Evolutionary conservation across 53 echinoderm and acorn worm species (phyloP), one percentile per base, ranked within the genome.

Genomic region (Mesocentrotus franciscanus): DNA sequence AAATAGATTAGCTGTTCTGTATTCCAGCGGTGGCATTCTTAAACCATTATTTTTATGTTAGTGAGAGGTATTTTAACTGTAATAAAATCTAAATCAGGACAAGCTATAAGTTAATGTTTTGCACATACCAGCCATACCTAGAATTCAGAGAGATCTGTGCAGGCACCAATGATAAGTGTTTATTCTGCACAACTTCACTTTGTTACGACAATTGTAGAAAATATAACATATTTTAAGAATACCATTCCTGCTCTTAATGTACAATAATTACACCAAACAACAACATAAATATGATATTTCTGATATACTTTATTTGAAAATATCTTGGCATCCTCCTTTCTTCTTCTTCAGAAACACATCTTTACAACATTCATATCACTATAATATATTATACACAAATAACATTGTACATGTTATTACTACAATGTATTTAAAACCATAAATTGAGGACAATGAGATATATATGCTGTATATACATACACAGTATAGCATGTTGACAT

Each of bases 281-380:
- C 36, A 81, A 18, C 16, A 20, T 24, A 0, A 59, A 34, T 8
- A 90, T n/a, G 6, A 90, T 90, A 60, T 32, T n/a, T 90, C 60
- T 90, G 60, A 90, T 92, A 66, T 92, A 92, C 68, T 92, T 92
- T 92, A 92, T 92, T 92, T 92, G 32, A 92, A 92, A 92, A 92
- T 92, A 92, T 68, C 68, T 92, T 90, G 39, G 92, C 34, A 61
- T 33, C 90, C 61, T 90, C 90, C 90, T 32, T 57, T 32, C 78
- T 55, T 32, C 78, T 55, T 68, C 12, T 66, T 22, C 90, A 90
- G 57, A 85, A 58, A 90, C 59, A 90, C 26, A 90, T 90, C 60
- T 90, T 59, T 59, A 90, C 59, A 90, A 85, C 58, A 90, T 56
- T 15, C 90, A 60, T 85, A 29, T 15, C 59, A 59, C 90, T 60